These are phyloP conservation scores for Ascidia mentula DNA, from an alignment of 23 tunicate genomes.

Conservation along the genomic window DNA sequence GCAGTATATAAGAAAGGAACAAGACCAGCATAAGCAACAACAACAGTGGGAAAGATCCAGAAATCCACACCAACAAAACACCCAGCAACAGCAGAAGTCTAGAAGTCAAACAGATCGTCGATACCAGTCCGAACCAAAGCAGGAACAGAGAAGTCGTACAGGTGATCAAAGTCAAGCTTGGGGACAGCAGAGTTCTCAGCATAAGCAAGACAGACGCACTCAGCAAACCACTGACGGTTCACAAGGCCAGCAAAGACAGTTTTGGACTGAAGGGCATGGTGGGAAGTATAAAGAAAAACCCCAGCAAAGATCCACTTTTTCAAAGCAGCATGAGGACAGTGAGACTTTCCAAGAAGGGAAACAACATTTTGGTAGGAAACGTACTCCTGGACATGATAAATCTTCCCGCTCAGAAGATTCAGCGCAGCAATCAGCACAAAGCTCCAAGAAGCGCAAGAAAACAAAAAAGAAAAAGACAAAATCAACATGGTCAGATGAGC, in stretches of 20 bases:
- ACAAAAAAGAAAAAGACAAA: slow-evolving; percentile 16
- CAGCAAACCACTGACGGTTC: too few species aligned
- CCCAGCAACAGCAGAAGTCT: not conserved
- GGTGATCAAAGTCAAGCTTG: not conserved
- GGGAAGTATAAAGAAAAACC: not conserved
- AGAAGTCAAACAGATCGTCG: not conserved
- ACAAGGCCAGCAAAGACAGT: not conserved
- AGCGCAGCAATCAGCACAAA: not conserved
- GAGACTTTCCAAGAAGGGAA: too few species aligned
- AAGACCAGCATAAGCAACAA: slow-evolving; percentile 2
- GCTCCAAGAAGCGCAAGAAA: not conserved
- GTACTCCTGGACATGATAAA: not conserved
- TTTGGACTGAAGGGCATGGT: not conserved
- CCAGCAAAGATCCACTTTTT: not conserved
- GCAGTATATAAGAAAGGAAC: not conserved
- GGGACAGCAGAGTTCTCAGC: not conserved
- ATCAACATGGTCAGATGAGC: not conserved
- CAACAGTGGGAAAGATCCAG: not conserved
- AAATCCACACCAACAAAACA: slow-evolving; percentile 5
- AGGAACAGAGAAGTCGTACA: not conserved
- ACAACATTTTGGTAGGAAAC: not conserved
- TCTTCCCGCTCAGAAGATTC: not conserved
- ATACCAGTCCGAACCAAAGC: not conserved
- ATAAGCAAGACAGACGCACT: not conserved
- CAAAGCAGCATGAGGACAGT: not conserved